Base-by-base conservation (phyloP, 2,888 invertebrate genomes). In the Luperina testacea region DNA sequence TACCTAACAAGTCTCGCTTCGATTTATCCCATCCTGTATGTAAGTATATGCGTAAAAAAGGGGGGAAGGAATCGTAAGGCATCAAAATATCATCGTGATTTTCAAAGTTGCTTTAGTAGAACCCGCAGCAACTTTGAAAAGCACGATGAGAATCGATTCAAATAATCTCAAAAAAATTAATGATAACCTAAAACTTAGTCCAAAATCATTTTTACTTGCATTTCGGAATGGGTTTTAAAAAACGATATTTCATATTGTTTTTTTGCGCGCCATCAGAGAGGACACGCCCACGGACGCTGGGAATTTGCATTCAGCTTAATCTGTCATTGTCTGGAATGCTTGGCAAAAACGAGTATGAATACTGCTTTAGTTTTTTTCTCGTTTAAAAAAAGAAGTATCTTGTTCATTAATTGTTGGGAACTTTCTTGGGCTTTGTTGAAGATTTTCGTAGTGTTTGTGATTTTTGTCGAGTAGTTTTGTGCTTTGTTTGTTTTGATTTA, bases 261-360 rank as follows among this genome's bases (percentile, higher is more conserved):
- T 94, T 92, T 75, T 75, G 92, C 90, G 88, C 86, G 78, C 78
- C 89, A 86, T 88, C 90, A 89, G 81, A 88, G 84, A 84, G 83
- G 90, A 93, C 94, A 92, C 96, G 95, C 96, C 96, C 92, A 93
- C 94, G 92, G 92, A 84, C 91, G 77, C 72, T 85, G 90, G 88
- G 92, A 93, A 95, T 95, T 94, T 94, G 93, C 94, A 95, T 95
- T 94, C 90, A 89, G 89, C 91, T 91, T 91, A 94, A 95, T 95
- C 94, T 95, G 95, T 95, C 95, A 95, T 92, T 95, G 95, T 95
- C 94, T 91, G 91, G 83, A 90, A 90, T 88, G 80, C 72, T 51
- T 68, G 78, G 80, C 73, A 83, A 89, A 89, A 90, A 88, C 78
- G 76, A 81, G 80, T 80, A 83, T 77, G 74, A 75, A 82, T 78